Percentiles rank a stretch among this genome's conserved stretches.
phyloP scores from a whole-genome alignment of 92 coral and sea anemone species.

The Nematostella vectensis region DNA sequence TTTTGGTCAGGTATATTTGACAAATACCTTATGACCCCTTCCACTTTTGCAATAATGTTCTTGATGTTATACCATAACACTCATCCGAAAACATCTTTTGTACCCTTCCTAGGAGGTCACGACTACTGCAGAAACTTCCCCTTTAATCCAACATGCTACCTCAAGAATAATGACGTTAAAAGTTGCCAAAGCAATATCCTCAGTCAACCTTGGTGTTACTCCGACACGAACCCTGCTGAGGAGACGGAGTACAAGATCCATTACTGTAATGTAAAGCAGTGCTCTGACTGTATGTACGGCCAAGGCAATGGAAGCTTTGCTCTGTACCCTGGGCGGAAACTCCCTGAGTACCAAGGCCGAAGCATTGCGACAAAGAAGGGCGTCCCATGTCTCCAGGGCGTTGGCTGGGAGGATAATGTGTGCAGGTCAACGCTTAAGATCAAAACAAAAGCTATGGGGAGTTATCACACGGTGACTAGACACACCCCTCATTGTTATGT shows the following conservation, averaged over 20 bases:
- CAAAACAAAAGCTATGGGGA: constrained; percentile 16
- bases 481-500: constrained; percentile 47
- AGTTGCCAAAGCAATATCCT: constrained; percentile 26
- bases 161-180: constrained; percentile 25
- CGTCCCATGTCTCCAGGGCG: constrained; percentile 40
- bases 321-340: constrained; percentile 32
- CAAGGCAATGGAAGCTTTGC: constrained; percentile 57
- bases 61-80: constrained; percentile 5
- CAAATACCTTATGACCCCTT: too few relatives aligned
- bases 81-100: too few relatives aligned
- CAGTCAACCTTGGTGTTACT: constrained; percentile 64
- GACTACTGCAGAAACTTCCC: constrained; percentile 20
- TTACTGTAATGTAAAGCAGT: constrained; percentile 54
- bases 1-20: too few relatives aligned
- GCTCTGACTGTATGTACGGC: constrained; percentile 89
- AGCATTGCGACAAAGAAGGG: constrained; percentile 33
- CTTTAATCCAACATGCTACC: constrained; percentile 27
- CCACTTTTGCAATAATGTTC: too few relatives aligned
- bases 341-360: constrained; percentile 69
- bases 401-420: constrained; percentile 30
- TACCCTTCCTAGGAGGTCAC: constrained; percentile 29
- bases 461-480: constrained; percentile 8
- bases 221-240: constrained; percentile 29
- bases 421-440: constrained; percentile 28
- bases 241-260: constrained; percentile 8